Base-by-base conservation (phyloP, 2,113 vertebrate genomes). In the Chinchilla lanigera region DNA sequence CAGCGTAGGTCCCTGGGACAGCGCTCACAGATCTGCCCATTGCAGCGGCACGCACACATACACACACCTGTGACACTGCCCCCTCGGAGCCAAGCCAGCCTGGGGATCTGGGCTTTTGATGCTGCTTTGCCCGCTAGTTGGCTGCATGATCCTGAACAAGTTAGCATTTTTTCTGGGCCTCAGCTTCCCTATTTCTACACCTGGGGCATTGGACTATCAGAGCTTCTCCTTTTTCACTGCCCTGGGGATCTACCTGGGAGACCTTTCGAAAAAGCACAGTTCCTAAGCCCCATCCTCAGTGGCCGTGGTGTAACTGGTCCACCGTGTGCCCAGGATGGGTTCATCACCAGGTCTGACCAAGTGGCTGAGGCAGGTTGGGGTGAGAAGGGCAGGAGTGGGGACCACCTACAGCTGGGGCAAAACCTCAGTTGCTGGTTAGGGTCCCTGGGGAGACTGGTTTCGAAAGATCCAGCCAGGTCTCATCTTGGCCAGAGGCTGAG, bases 1-100 rank as follows among this genome's bases (percentile, higher is more conserved):
- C 38, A 41, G n/a, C n/a, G 11, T 75, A 19, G 24, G 12, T 6
- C 41, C 38, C 71, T 26, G 73, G 41, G 26, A 28, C 24, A 14
- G 24, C 7, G 24, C 73, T 75, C 73, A 44, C 24, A 75, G 41
- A 28, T 20, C 78, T n/a, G 35, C n/a, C 28, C 0, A 0, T 35
- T n/a, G 1, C 24, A 1, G 5, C 30, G 17, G 35, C 35, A 19
- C 0, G 0, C 0, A 0, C 35, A 11, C 35, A 4, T 3, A 0
- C 0, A 0, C 35, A 11, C 35, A 4, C 4, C 26, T 71, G 44
- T 65, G 30, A 56, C 9, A 47, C 47, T 24, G 13, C 28, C 44
- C 1, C 2, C 1, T 30, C 35, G 10, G 84, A 33, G 14, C 17
- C 3, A 35, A 3, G 17, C 77, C 22, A n/a, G 67, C n/a, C 33